Conservation (phyloP, 2,888 invertebrate genomes). For the Xanthorhoe designata region DNA sequence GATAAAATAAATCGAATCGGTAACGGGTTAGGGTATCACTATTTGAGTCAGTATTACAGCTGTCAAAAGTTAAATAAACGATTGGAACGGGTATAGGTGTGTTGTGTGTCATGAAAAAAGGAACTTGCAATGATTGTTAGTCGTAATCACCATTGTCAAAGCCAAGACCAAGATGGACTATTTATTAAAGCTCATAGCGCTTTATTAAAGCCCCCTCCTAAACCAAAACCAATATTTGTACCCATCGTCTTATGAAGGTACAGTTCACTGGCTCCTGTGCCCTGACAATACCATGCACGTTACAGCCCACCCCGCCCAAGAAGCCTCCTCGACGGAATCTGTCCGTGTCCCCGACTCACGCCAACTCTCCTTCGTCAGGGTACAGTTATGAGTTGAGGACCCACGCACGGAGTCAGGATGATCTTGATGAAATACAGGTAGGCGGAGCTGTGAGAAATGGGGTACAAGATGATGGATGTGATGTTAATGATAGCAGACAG, state of each 20-base stretch:
- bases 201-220: too few species aligned
- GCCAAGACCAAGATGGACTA: background rate
- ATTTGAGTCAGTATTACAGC: too few species aligned
- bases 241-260: background rate
- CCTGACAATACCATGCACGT: conserved; percentile 44
- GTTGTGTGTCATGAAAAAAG: too few species aligned
- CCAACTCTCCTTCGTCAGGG: conserved; percentile 82
- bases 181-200: background rate
- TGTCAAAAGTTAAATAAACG: too few species aligned
- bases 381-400: conserved; percentile 88
- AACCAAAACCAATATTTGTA: background rate
- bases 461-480: too few species aligned
- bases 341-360: conserved; percentile 94
- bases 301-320: conserved; percentile 93
- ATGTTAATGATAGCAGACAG: too few species aligned
- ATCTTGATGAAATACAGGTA: conserved; percentile 88
- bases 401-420: conserved; percentile 89
- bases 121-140: too few species aligned
- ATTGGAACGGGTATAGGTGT: too few species aligned
- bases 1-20: too few species aligned
- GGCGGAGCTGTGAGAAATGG: background rate
- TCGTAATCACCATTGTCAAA: background rate
- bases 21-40: too few species aligned
- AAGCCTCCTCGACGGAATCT: conserved; percentile 95
- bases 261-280: background rate